Evolutionary conservation across 2,888 invertebrate species (phyloP).

Genomic region (Papilio gigon): DNA sequence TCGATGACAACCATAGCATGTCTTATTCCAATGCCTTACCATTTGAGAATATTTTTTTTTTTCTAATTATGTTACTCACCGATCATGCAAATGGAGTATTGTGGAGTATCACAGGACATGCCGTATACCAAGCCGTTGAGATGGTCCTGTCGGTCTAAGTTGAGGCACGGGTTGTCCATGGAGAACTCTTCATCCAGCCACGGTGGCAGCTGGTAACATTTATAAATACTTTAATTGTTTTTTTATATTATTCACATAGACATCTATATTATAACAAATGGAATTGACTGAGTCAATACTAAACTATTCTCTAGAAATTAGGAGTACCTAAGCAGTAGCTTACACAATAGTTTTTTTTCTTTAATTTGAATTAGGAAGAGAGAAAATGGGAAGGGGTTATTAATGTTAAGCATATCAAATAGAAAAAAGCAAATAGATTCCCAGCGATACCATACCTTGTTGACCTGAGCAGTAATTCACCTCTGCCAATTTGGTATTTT

Average conservation of each 20-base stretch:
- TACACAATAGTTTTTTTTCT: too few relatives aligned
- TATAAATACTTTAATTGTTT: neutral
- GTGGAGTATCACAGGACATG: constrained; percentile 77
- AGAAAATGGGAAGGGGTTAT: neutral
- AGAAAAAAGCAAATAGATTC: neutral
- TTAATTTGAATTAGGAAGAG: neutral
- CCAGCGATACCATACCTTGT: constrained; percentile 3
- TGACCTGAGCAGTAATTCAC: neutral
- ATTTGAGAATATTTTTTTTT: too few relatives aligned
- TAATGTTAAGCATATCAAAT: neutral
- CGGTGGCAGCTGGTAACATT: constrained; percentile 65
- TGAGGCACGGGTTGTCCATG: constrained; percentile 73
- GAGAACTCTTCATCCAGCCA: constrained; percentile 76
- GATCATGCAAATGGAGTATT: constrained; percentile 77
- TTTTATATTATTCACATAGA: neutral
- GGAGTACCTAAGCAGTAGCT: too few relatives aligned
- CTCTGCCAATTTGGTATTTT: neutral
- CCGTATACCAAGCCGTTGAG: constrained; percentile 76
- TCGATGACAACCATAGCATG: too few relatives aligned
- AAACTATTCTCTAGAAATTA: too few relatives aligned
- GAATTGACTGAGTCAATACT: too few relatives aligned
- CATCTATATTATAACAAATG: neutral
- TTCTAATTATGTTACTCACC: constrained; percentile 54
- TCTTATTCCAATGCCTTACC: neutral
- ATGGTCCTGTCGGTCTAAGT: constrained; percentile 78